phyloP scores from a whole-genome alignment of 2,113 vertebrate species.

The Calyptomena viridis region DNA sequence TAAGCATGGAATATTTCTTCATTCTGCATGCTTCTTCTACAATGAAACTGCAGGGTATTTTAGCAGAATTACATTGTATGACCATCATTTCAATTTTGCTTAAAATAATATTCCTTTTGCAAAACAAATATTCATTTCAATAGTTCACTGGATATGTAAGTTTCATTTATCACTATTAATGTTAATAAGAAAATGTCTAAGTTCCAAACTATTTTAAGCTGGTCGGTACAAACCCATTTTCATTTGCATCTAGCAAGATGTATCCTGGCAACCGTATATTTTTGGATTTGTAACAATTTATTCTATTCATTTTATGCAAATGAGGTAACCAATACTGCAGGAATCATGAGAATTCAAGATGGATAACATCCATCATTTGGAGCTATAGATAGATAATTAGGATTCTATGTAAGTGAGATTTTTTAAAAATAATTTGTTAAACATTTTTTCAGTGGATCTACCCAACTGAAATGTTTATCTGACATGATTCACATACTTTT shows the following conservation, averaged over 20 bases:
- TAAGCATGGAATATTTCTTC: background rate
- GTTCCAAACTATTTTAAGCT: slow-evolving; percentile 73
- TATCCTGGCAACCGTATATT: slow-evolving; percentile 81
- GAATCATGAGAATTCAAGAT: slow-evolving; percentile 50
- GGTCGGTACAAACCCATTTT: slow-evolving; percentile 71
- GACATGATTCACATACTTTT: background rate
- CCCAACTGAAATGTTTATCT: background rate
- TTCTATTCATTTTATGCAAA: slow-evolving; percentile 80
- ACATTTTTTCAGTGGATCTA: background rate
- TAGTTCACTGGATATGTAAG: background rate
- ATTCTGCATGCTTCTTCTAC: background rate
- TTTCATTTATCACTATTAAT: slow-evolving; percentile 34
- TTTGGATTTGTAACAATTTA: slow-evolving; percentile 74
- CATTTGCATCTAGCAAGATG: slow-evolving; percentile 75
- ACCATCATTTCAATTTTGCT: background rate
- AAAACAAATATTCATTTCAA: background rate
- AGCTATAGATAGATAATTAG: slow-evolving; percentile 20
- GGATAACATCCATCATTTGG: slow-evolving; percentile 2
- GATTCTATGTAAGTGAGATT: background rate
- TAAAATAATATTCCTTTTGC: background rate
- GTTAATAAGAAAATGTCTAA: slow-evolving; percentile 57
- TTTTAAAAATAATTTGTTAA: background rate
- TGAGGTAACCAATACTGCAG: slow-evolving; percentile 57
- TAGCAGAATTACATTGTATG: background rate
- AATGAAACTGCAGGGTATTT: background rate